Conservation (phyloP, 1,140 invertebrate genomes). For the Marisa cornuarietis region DNA sequence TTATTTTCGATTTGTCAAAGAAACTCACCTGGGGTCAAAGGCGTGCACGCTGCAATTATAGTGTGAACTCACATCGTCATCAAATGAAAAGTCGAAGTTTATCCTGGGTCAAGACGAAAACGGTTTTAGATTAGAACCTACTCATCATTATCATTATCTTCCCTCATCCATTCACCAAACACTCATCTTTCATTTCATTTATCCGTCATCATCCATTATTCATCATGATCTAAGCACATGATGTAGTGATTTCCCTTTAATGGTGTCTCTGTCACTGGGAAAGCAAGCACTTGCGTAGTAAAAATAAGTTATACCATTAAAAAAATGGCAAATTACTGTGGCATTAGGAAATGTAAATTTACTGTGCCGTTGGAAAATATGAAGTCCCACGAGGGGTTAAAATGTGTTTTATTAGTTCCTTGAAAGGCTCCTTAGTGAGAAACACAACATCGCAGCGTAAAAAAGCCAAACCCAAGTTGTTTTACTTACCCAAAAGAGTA, state of each 20-base stretch:
- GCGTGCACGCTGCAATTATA: conserved; percentile 16
- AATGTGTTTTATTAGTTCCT: background rate
- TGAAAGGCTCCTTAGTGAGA: too few species aligned
- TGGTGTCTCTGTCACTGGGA: background rate
- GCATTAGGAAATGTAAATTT: too few species aligned
- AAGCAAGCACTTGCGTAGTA: background rate
- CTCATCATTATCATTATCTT: background rate
- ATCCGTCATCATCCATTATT: background rate
- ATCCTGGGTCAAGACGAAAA: conserved; percentile 8
- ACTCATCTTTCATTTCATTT: background rate
- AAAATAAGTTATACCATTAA: background rate
- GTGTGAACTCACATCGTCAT: conserved; percentile 9
- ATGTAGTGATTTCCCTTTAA: background rate
- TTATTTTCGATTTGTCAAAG: background rate
- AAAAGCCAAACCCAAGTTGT: background rate
- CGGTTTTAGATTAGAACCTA: too few species aligned
- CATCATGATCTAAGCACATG: background rate
- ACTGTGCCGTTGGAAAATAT: too few species aligned
- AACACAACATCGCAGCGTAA: background rate
- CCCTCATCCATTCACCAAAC: background rate
- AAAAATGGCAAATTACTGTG: background rate
- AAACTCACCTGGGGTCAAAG: conserved; percentile 23
- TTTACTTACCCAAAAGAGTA: conserved; percentile 43
- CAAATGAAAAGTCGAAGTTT: conserved; percentile 20
- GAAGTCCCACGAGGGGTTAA: too few species aligned